phyloP scores from a whole-genome alignment of 1,140 invertebrate species.

The Maconellicoccus hirsutus region DNA sequence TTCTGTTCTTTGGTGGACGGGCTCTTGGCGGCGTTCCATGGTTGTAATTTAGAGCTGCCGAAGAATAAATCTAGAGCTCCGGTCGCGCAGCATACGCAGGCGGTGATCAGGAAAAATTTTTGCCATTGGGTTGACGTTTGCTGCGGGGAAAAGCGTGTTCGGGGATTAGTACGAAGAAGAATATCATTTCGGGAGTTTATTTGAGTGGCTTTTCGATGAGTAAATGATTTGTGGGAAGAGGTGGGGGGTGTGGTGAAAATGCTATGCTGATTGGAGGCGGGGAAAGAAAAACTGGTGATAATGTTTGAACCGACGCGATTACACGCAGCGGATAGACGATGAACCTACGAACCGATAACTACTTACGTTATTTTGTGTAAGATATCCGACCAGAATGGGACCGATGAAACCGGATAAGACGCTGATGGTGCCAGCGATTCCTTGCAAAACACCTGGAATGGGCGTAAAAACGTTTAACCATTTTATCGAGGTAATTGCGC shows the following conservation, averaged over 20 bases:
- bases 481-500: neutral
- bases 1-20: neutral
- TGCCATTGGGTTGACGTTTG: conserved; percentile 55
- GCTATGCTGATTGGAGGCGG: no score
- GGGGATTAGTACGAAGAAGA: conserved; percentile 23
- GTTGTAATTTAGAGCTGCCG: conserved; percentile 46
- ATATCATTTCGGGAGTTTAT: no score
- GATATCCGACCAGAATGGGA: conserved; percentile 43
- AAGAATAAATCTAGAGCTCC: conserved; percentile 44
- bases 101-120: conserved; percentile 47
- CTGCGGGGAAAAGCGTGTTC: conserved; percentile 38
- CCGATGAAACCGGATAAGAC: conserved; percentile 41
- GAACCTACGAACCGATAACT: no score
- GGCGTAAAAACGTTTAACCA: neutral
- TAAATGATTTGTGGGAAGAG: no score
- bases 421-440: conserved; percentile 42
- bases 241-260: no score
- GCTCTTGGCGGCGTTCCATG: conserved; percentile 41
- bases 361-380: conserved; percentile 48
- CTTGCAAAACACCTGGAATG: conserved; percentile 41
- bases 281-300: no score
- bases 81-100: conserved; percentile 40
- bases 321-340: no score
- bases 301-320: no score
- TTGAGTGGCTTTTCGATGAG: no score